A percentile compares a stretch with the other conserved stretches of the same genome.
Conservation (phyloP, 2,888 invertebrate species). For the Mesoligia furuncula region DNA sequence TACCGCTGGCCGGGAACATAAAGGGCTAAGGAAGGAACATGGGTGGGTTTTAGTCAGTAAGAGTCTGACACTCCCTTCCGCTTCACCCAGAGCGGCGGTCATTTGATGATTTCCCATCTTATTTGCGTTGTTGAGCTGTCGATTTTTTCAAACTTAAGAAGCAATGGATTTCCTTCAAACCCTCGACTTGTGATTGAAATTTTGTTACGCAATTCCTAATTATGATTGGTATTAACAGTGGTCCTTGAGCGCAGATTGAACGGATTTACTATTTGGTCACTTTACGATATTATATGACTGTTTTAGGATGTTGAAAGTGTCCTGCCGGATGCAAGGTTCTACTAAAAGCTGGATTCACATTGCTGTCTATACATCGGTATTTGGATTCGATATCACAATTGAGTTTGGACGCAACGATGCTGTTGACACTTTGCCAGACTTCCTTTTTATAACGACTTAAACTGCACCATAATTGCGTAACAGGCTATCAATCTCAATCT, state of each 20-base stretch:
- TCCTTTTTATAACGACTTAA: background rate
- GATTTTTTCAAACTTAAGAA: background rate
- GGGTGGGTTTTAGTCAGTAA: too few relatives aligned
- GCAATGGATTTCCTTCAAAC: background rate
- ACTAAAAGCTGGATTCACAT: background rate
- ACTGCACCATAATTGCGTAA: too few relatives aligned
- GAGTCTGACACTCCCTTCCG: too few relatives aligned
- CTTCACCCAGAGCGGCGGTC: too few relatives aligned
- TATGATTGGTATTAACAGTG: background rate
- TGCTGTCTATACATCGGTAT: background rate
- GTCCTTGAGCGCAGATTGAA: background rate
- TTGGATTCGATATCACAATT: too few relatives aligned
- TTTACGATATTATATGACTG: background rate
- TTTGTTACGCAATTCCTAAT: background rate
- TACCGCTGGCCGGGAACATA: too few relatives aligned
- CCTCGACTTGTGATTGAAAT: background rate
- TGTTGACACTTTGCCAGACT: background rate
- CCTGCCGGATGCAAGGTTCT: background rate
- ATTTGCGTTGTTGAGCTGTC: background rate
- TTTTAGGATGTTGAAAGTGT: background rate
- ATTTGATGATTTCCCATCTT: too few relatives aligned
- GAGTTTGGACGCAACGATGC: background rate
- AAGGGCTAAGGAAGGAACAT: too few relatives aligned
- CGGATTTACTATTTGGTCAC: too few relatives aligned
- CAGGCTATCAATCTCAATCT: too few relatives aligned